Evolutionary conservation across 92 coral and sea anemone species (phyloP).

Genomic region (Zoanthus solanderi): DNA sequence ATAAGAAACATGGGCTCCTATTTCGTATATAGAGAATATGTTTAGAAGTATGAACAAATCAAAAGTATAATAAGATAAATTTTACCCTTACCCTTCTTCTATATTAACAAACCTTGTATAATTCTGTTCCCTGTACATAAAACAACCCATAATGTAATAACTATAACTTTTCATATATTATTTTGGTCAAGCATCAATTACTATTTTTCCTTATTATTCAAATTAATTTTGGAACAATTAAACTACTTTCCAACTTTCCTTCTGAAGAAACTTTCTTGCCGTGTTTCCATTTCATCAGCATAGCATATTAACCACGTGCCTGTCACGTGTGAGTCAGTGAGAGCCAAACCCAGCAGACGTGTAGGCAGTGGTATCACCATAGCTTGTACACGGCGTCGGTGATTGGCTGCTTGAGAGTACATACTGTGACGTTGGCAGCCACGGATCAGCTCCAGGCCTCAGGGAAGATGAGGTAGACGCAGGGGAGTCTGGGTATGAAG

Average conservation of each 20-base stretch:
- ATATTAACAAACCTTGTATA: no score
- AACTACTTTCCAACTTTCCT: slow-evolving; percentile 7
- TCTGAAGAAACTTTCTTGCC: not conserved
- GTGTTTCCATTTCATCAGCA: no score
- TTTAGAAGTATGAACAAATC: no score
- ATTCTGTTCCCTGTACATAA: no score
- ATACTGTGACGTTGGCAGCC: slow-evolving; percentile 71
- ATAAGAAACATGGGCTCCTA: no score
- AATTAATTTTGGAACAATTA: not conserved
- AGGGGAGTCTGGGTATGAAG: slow-evolving; percentile 68
- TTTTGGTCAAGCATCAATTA: no score
- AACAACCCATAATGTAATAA: no score
- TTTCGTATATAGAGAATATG: no score
- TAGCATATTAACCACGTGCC: not conserved
- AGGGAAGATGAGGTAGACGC: slow-evolving; percentile 76
- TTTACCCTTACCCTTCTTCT: no score
- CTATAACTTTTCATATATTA: no score
- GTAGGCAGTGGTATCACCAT: slow-evolving; percentile 70
- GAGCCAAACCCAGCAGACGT: slow-evolving; percentile 76
- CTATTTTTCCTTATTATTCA: not conserved
- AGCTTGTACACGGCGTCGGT: slow-evolving; percentile 67
- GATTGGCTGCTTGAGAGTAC: slow-evolving; percentile 73
- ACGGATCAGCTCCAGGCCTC: slow-evolving; percentile 87
- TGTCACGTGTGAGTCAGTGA: slow-evolving; percentile 43
- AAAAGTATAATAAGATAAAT: no score